Conservation (phyloP, 2,797 vertebrate species). For the Macrochelys suwanniensis region DNA sequence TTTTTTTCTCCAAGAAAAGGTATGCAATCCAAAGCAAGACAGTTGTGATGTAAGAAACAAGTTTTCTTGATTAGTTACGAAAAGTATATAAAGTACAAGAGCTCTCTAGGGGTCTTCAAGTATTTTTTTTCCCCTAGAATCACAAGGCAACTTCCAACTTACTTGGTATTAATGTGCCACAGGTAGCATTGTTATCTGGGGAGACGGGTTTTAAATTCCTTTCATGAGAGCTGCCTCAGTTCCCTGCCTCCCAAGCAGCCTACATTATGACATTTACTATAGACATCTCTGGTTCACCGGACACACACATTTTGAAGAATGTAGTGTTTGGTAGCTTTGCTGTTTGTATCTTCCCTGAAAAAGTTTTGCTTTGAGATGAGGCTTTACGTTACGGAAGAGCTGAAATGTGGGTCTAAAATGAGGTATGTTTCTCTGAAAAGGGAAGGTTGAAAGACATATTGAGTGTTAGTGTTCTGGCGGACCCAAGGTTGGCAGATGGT, state of each 20-base stretch:
- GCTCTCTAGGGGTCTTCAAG: background rate
- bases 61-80: background rate
- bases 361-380: background rate
- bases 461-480: background rate
- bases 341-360: background rate
- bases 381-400: background rate
- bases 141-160: conserved; percentile 21
- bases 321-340: background rate
- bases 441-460: background rate
- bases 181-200: background rate
- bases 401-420: background rate
- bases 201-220: background rate
- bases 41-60: conserved; percentile 2
- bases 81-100: background rate
- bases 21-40: conserved; percentile 17
- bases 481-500: background rate
- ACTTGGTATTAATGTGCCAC: background rate
- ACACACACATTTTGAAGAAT: background rate
- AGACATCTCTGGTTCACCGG: background rate
- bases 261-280: background rate
- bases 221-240: background rate
- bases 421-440: background rate
- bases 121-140: background rate
- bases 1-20: conserved; percentile 27
- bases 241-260: background rate